Evolutionary conservation across 2,888 invertebrate species (phyloP).

Genomic region (Xanthorhoe spadicearia): DNA sequence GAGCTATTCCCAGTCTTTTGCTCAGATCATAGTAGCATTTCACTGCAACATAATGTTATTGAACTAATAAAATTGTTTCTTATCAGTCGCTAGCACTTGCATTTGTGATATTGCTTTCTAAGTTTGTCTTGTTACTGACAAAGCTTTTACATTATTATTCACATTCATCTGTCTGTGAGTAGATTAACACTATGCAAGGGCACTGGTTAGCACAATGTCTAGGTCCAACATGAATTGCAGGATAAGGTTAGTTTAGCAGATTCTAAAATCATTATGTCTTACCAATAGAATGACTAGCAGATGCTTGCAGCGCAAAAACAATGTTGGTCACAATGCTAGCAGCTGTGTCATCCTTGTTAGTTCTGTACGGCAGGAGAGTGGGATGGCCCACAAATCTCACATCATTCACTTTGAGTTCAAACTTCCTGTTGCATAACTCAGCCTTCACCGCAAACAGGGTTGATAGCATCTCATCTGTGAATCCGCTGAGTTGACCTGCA

Average conservation of each 20-base stretch:
- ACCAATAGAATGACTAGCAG: conserved; percentile 95
- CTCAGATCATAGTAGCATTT: conserved; percentile 98
- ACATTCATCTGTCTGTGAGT: neutral
- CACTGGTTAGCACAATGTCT: no score
- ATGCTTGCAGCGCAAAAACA: conserved; percentile 95
- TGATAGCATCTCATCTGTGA: conserved; percentile 93
- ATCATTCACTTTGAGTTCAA: conserved; percentile 98
- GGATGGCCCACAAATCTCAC: conserved; percentile 98
- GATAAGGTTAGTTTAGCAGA: no score
- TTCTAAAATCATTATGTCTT: conserved; percentile 43
- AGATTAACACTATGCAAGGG: no score
- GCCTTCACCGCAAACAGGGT: conserved; percentile 96
- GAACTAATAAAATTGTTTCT: conserved; percentile 1
- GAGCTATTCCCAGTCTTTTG: conserved; percentile 93
- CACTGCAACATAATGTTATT: conserved; percentile 74
- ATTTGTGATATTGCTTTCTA: neutral
- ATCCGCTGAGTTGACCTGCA: conserved; percentile 87
- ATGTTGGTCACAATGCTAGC: conserved; percentile 93
- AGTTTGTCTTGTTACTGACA: neutral
- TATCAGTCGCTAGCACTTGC: neutral
- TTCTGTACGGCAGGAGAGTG: conserved; percentile 89
- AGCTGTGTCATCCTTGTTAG: conserved; percentile 87
- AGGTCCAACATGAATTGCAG: no score
- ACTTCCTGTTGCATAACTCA: conserved; percentile 94
- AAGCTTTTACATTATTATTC: neutral